Percentiles rank a stretch among this genome's conserved stretches.
These are phyloP conservation scores for Myxocyprinus asiaticus DNA, from an alignment of 2,113 vertebrate genomes.

Conservation along the genomic window DNA sequence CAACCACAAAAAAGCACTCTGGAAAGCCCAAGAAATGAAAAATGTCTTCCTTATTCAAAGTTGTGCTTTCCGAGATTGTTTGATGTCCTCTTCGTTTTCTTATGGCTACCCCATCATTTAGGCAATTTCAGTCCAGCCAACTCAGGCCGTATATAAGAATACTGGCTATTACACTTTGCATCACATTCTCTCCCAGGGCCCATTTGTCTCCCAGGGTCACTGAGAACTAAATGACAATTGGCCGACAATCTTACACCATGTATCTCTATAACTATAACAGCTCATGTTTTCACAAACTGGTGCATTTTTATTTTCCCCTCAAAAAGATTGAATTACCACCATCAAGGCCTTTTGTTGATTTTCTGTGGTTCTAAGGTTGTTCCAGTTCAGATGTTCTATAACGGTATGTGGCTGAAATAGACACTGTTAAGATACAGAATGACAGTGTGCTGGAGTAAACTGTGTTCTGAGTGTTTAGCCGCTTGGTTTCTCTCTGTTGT, in stretches of 20 bases:
- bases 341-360: background rate
- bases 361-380: background rate
- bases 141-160: background rate
- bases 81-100: conserved; percentile 34
- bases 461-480: conserved; percentile 23
- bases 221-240: conserved; percentile 64
- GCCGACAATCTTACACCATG: conserved; percentile 48
- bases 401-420: background rate
- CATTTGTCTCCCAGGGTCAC: conserved; percentile 61
- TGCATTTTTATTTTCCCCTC: conserved; percentile 6
- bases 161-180: conserved; percentile 59
- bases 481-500: conserved; percentile 37
- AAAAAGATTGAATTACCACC: background rate
- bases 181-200: conserved; percentile 58
- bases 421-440: background rate
- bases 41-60: conserved; percentile 43
- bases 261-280: conserved; percentile 11
- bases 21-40: background rate
- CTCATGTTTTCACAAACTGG: conserved; percentile 22
- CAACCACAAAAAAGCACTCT: background rate
- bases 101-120: conserved; percentile 41
- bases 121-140: conserved; percentile 36
- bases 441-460: conserved; percentile 28
- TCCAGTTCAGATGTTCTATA: conserved; percentile 5
- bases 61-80: conserved; percentile 35